Evolutionary conservation across 1,140 invertebrate genomes (phyloP).

Genomic region (Gerris buenoi): DNA sequence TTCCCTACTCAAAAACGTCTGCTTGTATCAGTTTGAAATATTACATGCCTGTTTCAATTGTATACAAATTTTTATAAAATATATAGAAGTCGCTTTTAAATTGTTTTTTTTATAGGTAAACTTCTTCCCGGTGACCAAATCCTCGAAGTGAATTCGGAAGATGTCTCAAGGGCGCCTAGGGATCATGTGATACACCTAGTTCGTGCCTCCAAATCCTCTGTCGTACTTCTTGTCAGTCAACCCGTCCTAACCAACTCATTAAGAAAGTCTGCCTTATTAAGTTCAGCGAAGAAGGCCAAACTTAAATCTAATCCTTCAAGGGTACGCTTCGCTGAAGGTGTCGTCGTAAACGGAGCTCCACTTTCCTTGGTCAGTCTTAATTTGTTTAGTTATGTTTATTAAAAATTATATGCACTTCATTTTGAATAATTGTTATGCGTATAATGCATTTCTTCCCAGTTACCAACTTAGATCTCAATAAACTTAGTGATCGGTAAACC

Average conservation of each 20-base stretch:
- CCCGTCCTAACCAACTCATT: slow-evolving; percentile 50
- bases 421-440: too few species aligned
- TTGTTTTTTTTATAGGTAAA: too few species aligned
- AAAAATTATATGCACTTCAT: too few species aligned
- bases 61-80: too few species aligned
- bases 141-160: slow-evolving; percentile 73
- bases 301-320: slow-evolving; percentile 65
- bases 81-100: too few species aligned
- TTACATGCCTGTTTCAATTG: too few species aligned
- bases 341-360: slow-evolving; percentile 68
- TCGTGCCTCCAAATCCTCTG: slow-evolving; percentile 56
- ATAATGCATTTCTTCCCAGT: too few species aligned
- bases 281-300: slow-evolving; percentile 69
- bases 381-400: slow-evolving; percentile 8
- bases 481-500: too few species aligned
- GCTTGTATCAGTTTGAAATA: too few species aligned
- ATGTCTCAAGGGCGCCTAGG: slow-evolving; percentile 64
- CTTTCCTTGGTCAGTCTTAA: slow-evolving; percentile 46
- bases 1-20: too few species aligned
- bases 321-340: slow-evolving; percentile 74
- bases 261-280: slow-evolving; percentile 66
- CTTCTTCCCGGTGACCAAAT: slow-evolving; percentile 81
- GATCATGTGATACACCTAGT: slow-evolving; percentile 83
- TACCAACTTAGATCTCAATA: too few species aligned
- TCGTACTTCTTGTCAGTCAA: slow-evolving; percentile 65